A percentile compares a stretch with the other conserved stretches of the same genome.
These are phyloP conservation scores for Mobula birostris DNA, from an alignment of 2,113 vertebrate genomes.

Conservation along the genomic window DNA sequence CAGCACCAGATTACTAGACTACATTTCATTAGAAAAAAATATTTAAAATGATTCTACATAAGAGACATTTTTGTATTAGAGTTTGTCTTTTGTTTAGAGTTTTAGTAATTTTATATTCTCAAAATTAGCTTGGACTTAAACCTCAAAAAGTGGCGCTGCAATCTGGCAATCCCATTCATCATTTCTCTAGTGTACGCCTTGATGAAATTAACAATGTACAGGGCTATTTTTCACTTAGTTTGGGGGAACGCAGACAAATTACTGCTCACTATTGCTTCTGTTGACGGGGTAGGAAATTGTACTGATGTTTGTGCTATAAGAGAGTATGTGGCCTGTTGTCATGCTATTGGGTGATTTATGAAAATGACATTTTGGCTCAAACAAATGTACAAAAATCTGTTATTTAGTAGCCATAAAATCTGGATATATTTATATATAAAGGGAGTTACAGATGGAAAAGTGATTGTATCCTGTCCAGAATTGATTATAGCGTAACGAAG, in stretches of 20 bases:
- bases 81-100: not conserved
- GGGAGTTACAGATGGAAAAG: not conserved
- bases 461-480: not conserved
- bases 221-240: not conserved
- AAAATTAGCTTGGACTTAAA: not conserved
- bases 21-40: not conserved
- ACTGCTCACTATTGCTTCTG: not conserved
- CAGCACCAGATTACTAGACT: not conserved
- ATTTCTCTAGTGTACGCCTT: not conserved
- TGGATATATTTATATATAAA: slow-evolving; percentile 25
- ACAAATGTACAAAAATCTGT: not conserved
- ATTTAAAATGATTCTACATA: not conserved
- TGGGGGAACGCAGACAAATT: not conserved
- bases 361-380: slow-evolving; percentile 21
- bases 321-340: not conserved
- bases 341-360: not conserved
- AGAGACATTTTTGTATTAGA: not conserved
- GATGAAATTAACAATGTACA: not conserved
- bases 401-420: slow-evolving; percentile 6
- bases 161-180: not conserved
- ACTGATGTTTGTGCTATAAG: not conserved
- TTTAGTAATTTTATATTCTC: not conserved
- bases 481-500: not conserved
- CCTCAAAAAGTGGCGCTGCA: not conserved
- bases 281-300: not conserved